These are phyloP conservation scores for Cebus imitator DNA, from an alignment of 2,113 vertebrate genomes.

Conservation along the genomic window DNA sequence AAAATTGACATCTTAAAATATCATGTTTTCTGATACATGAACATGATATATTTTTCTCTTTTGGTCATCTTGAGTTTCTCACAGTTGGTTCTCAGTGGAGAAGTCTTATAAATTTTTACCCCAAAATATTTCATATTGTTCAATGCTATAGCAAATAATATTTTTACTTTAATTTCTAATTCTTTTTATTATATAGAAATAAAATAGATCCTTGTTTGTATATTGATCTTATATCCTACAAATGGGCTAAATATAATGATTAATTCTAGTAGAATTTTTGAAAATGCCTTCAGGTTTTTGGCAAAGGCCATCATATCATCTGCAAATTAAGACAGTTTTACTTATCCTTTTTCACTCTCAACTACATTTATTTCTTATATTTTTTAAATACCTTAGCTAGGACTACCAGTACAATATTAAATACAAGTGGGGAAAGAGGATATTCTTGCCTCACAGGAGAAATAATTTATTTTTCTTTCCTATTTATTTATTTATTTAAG, in stretches of 20 bases:
- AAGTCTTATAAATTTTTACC: not conserved
- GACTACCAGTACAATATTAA: not conserved
- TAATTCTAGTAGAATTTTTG: not conserved
- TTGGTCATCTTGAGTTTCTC: constrained; percentile 9
- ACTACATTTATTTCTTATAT: not conserved
- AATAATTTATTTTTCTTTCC: not conserved
- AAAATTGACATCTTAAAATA: not conserved
- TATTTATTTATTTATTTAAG: too few species aligned
- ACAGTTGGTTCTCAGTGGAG: not conserved
- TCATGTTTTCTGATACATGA: not conserved
- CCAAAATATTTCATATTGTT: not conserved
- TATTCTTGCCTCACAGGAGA: not conserved
- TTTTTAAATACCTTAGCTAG: not conserved
- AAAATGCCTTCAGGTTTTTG: not conserved
- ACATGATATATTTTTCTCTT: not conserved
- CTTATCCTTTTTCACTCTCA: not conserved
- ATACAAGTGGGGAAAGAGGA: not conserved
- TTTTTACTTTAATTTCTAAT: constrained; percentile 17
- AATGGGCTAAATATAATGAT: not conserved
- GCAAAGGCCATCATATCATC: not conserved
- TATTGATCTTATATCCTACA: not conserved
- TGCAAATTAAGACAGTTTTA: not conserved
- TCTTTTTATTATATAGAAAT: not conserved
- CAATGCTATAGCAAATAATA: not conserved
- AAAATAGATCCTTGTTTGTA: not conserved